Base-by-base conservation (phyloP, 2,113 vertebrate species). In the Leucoraja erinaceus region DNA sequence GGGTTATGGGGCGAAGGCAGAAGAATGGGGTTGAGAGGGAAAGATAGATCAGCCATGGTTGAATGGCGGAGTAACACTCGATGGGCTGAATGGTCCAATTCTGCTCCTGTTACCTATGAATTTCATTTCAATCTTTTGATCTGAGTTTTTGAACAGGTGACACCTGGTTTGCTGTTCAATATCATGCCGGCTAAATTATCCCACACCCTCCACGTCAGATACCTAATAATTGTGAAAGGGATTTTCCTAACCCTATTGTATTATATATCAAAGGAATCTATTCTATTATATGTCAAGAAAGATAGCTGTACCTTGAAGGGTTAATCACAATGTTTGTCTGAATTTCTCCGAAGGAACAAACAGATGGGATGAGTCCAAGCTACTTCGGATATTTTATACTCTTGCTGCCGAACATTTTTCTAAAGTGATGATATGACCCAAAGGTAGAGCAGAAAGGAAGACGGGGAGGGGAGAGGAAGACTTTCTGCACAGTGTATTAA, bases 311-410 rank as follows among this genome's bases (percentile, higher is more conserved):
- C 31, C 28, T 18, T n/a, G 59, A 14, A 18, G 59, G 59, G 83
- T 88, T 66, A 88, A 86, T 31, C 16, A 86, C 56, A 86, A 5
- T 4, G n/a, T 4, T 63, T 61, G 28, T 31, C 83, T 86, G 83
- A 86, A 28, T 11, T 61, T 84, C 33, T 86, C 25, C 25, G 5
- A 86, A 88, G n/a, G 83, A 61, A 88, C 12, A 88, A 88, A 88
- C 83, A 88, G 59, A 88, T 88, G 83, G 59, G 59, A 88, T 63
- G 83, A 66, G 31, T 88, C 83, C n/a, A 88, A 88, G 56, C 59
- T 28, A 16, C 31, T 59, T n/a, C 18, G 59, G 83, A 63, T 66
- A 18, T 16, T 63, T 88, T 86, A 61, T 5, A 61, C 54, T 61
- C 56, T n/a, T 61, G 28, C 59, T 88, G 83, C 83, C 59, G 63